These are phyloP conservation scores for Halyomorpha halys DNA, from an alignment of 1,140 invertebrate species.

Conservation along the genomic window DNA sequence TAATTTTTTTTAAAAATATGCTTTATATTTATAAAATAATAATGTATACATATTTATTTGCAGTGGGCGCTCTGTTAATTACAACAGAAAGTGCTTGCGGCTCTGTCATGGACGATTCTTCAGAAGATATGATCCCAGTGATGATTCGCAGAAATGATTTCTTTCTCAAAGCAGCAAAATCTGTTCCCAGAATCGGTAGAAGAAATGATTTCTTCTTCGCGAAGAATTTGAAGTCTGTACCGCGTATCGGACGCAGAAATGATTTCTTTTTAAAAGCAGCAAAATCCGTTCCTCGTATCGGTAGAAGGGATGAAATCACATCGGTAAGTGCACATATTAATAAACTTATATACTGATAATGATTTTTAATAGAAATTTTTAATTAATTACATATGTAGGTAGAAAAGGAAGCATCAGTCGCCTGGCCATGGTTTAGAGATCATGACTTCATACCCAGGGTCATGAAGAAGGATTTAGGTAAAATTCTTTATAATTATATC, in stretches of 20 bases:
- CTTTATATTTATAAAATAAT: no score
- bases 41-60: no score
- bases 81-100: background rate
- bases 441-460: constrained; percentile 13
- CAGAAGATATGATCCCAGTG: background rate
- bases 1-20: no score
- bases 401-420: background rate
- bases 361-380: background rate
- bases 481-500: no score
- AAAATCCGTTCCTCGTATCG: constrained; percentile 34
- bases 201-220: constrained; percentile 21
- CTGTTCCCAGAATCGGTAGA: background rate
- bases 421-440: constrained; percentile 19
- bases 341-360: background rate
- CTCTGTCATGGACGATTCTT: background rate
- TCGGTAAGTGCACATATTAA: background rate
- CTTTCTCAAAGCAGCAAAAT: constrained; percentile 10
- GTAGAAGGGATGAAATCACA: constrained; percentile 28
- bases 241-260: constrained; percentile 26
- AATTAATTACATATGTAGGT: background rate
- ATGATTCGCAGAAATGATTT: constrained; percentile 6
- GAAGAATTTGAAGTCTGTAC: constrained; percentile 19
- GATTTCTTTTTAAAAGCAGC: constrained; percentile 41
- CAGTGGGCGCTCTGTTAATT: no score
- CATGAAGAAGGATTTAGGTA: constrained; percentile 17